Evolutionary conservation across 2,113 vertebrate species (phyloP).

Genomic region (Cettia cetti): DNA sequence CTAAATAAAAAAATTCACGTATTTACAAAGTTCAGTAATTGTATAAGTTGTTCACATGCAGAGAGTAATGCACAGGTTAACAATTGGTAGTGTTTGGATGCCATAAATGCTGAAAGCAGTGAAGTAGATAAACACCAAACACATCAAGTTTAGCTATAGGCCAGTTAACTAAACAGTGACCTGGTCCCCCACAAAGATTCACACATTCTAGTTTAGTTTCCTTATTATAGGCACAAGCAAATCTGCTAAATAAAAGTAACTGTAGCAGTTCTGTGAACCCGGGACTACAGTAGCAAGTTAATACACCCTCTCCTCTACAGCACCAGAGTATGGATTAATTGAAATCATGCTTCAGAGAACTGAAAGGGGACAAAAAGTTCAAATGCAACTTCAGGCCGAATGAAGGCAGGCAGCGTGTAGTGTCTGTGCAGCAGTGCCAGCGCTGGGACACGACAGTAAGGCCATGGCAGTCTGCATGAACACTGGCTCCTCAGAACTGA

Average conservation of each 20-base stretch:
- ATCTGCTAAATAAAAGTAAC: slow-evolving; percentile 57
- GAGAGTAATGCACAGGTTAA: slow-evolving; percentile 74
- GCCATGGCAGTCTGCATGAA: background rate
- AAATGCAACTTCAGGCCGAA: slow-evolving; percentile 28
- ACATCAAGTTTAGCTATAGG: slow-evolving; percentile 66
- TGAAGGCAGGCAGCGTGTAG: slow-evolving; percentile 52
- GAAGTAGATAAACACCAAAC: slow-evolving; percentile 67
- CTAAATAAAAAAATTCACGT: slow-evolving; percentile 77
- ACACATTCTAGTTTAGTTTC: slow-evolving; percentile 63
- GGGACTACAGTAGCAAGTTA: slow-evolving; percentile 53
- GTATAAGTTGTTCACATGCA: slow-evolving; percentile 77
- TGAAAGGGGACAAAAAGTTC: slow-evolving; percentile 44
- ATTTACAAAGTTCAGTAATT: slow-evolving; percentile 78
- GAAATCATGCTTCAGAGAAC: slow-evolving; percentile 64
- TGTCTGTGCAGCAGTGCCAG: slow-evolving; percentile 52
- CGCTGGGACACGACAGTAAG: background rate
- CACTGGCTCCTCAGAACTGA: background rate
- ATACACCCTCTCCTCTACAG: slow-evolving; percentile 64
- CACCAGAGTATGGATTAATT: slow-evolving; percentile 59
- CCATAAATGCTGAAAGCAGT: slow-evolving; percentile 69
- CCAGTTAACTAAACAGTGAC: slow-evolving; percentile 63
- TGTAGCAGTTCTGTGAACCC: slow-evolving; percentile 63
- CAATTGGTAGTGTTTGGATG: slow-evolving; percentile 67
- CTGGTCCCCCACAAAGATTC: slow-evolving; percentile 63
- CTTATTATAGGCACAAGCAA: slow-evolving; percentile 74